Evolutionary conservation across 2,888 invertebrate species (phyloP).

Genomic region (Euplexia lucipara): DNA sequence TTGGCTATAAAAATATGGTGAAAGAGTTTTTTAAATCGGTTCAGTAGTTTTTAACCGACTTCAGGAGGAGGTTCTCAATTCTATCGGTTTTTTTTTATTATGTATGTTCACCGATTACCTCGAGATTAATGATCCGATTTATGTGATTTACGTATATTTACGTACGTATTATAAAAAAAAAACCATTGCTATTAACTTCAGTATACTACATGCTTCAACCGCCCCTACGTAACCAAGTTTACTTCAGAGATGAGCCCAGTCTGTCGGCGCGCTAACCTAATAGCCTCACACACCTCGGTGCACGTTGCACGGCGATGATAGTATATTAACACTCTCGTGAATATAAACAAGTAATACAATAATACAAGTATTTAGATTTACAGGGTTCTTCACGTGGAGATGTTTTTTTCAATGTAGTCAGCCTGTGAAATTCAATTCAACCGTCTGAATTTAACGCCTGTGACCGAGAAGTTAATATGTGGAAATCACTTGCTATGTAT

Average conservation of each 20-base stretch:
- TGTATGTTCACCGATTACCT: too few species aligned
- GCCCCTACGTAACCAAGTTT: conserved; percentile 34
- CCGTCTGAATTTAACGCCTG: too few species aligned
- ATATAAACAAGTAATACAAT: conserved; percentile 1
- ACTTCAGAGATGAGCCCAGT: conserved; percentile 31
- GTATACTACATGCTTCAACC: conserved; percentile 7
- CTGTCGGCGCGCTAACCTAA: conserved; percentile 29
- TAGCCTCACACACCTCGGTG: conserved; percentile 20
- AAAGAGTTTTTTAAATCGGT: too few species aligned
- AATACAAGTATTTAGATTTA: neutral
- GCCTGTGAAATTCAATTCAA: too few species aligned
- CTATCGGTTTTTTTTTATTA: too few species aligned
- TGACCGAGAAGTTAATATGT: too few species aligned
- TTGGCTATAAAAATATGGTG: too few species aligned
- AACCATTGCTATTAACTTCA: neutral
- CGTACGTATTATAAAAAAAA: conserved; percentile 5
- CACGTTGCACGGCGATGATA: conserved; percentile 25
- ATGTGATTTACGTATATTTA: neutral
- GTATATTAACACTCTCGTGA: conserved; percentile 2
- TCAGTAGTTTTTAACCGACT: too few species aligned
- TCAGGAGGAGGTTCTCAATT: too few species aligned
- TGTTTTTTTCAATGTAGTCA: conserved; percentile 6
- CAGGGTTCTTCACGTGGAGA: conserved; percentile 1
- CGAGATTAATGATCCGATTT: too few species aligned
- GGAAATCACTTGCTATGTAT: too few species aligned